Evolutionary conservation across 64 coral and sea anemone species (phyloP), one percentile per base, ranked within the genome.

Genomic region (Astreopora myriophthalma): DNA sequence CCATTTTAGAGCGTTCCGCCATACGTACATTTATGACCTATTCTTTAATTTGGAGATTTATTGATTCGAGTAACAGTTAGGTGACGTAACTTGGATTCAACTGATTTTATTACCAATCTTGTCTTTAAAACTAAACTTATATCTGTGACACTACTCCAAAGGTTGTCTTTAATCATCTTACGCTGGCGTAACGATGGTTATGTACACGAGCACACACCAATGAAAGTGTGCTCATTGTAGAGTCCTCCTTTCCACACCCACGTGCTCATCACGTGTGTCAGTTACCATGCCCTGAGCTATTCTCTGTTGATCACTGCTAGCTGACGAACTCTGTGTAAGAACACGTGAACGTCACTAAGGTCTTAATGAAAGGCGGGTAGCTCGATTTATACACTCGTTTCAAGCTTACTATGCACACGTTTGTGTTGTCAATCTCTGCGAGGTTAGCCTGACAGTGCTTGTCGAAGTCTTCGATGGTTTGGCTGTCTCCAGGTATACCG

Each of bases 361-460:
- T 96, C 2, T 67, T 93, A 40, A 94, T 70, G 22, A 89, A 96
- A 2, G 87, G 95, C 5, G 95, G 95, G 17, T 96, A 96, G n/a
- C 63, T 90, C 1, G 73, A 48, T 61, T 96, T 94, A 65, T 96
- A 96, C 31, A 96, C 95, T 31, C 92, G 79, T 72, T 94, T 96
- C 44, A 96, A 71, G 48, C 95, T 96, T 3, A 96, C 80, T 19
- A 94, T 69, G 31, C 95, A 96, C 61, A 90, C 86, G 27, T 96
- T 96, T 16, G 91, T 87, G 19, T 30, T 64, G 46, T 96, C 95
- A 17, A 90, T 40, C 28, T 48, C 48, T 11, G 79, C 74, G 1
- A 94, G 35, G 48, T 94, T 96, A 13, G 65, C 73, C 10, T 94
- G 63, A 39, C 95, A 96, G 23, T 96, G 89, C 5, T 91, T 62